Conservation (phyloP, 2,797 vertebrate species). For the Dromococcyx pavoninus region DNA sequence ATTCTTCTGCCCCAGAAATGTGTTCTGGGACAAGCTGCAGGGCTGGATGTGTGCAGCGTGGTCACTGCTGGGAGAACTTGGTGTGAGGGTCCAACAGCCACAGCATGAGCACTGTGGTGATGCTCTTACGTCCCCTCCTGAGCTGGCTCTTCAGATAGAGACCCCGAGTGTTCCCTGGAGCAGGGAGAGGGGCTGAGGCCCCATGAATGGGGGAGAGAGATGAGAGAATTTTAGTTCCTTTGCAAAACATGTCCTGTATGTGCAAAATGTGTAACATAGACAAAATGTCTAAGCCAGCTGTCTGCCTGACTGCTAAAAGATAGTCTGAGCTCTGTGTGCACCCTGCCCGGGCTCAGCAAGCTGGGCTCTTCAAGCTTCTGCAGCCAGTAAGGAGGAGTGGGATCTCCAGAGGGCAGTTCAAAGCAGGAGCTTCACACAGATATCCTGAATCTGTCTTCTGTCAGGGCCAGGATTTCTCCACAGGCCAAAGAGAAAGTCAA, state of each 20-base stretch:
- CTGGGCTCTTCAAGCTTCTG: background rate
- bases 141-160: background rate
- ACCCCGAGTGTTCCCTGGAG: background rate
- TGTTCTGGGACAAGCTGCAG: background rate
- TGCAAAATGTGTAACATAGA: background rate
- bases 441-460: background rate
- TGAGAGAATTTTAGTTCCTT: background rate
- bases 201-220: background rate
- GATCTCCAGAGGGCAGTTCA: background rate
- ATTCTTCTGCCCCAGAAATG: background rate
- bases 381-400: background rate
- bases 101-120: background rate
- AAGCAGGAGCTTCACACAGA: background rate
- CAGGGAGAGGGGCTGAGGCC: background rate
- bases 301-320: background rate
- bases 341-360: background rate
- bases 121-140: background rate
- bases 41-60: accelerated
- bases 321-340: accelerated
- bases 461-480: background rate
- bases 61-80: background rate
- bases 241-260: background rate
- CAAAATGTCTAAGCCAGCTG: background rate
- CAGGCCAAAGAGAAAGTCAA: background rate
- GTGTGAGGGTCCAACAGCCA: accelerated